Base-by-base conservation (phyloP, 35 echinoderm and acorn worm genomes). In the Lytechinus variegatus region DNA sequence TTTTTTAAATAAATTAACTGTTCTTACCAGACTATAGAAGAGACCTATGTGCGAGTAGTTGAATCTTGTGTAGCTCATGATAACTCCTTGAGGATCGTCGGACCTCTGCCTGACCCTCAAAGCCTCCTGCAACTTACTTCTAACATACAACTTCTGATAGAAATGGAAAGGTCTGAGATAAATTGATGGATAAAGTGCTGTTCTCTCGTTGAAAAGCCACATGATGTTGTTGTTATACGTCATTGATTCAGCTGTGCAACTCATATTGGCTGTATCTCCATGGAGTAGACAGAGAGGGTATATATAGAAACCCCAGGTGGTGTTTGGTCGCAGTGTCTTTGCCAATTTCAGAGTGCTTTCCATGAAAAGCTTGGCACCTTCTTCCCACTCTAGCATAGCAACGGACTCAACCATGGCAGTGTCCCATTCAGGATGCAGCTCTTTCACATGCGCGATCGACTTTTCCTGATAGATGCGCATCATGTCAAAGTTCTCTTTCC, bases 181-280 rank as follows among this genome's bases (percentile, higher is more conserved):
- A 56, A 99, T 99, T 0, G 97, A 97, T 55, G 98, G 98, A 72
- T 97, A 99, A 56, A 97, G 55, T 52, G 97, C 96, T 8, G 93
- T 97, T 28, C 89, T 95, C 19, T 89, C 92, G 90, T 97, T 95
- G 96, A 97, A 97, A 79, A 99, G 66, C 98, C 98, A 99, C n/a
- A 86, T 89, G 0, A 99, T 88, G 9, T 99, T 53, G 87, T 97
- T 94, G 54, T 99, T 99, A 5, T 55, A 21, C 88, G 33, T 27
- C 28, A 92, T 28, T 4, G 27, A 6, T 8, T 4, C 33, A 2
- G 44, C 24, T 27, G 33, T 87, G 72, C 98, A 99, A 54, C 87
- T 44, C n/a, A 53, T 55, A 52, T 53, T 89, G 11, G 24, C 29
- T 54, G 55, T 86, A 9, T 88, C 44, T 7, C 16, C 24, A 14